Evolutionary conservation across 2,113 vertebrate species (phyloP).

Genomic region (Nematolebias whitei): DNA sequence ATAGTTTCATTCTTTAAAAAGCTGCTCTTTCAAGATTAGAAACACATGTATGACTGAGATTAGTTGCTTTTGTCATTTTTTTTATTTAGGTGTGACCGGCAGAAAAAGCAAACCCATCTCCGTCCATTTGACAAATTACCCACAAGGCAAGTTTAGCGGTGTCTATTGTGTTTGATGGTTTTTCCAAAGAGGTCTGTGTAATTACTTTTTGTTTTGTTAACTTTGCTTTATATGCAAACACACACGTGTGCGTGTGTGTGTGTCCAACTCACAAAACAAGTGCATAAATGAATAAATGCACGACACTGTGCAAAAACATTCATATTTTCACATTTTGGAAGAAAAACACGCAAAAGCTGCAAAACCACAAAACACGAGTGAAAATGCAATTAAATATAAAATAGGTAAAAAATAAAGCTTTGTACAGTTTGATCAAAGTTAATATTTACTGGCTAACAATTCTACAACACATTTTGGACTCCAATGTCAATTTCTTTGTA

Average conservation of each 20-base stretch:
- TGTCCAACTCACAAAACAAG: constrained; percentile 25
- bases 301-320: no score
- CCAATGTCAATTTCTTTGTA: no score
- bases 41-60: constrained; percentile 51
- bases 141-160: constrained; percentile 70
- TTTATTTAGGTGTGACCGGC: constrained; percentile 60
- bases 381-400: no score
- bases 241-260: no score
- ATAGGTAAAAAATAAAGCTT: no score
- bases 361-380: no score
- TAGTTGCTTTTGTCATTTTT: constrained; percentile 49
- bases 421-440: no score
- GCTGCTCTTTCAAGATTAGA: constrained; percentile 58
- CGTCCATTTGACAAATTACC: constrained; percentile 87
- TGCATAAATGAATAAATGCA: background rate
- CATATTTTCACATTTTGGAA: no score
- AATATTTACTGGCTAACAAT: no score
- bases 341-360: no score
- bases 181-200: constrained; percentile 36
- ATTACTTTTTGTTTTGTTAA: constrained; percentile 64
- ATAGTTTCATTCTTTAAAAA: constrained; percentile 68
- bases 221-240: constrained; percentile 47
- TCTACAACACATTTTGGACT: no score
- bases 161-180: constrained; percentile 13
- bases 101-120: constrained; percentile 86